These are phyloP conservation scores for Sisor rabdophorus DNA, from an alignment of 2,113 vertebrate genomes.

Conservation along the genomic window DNA sequence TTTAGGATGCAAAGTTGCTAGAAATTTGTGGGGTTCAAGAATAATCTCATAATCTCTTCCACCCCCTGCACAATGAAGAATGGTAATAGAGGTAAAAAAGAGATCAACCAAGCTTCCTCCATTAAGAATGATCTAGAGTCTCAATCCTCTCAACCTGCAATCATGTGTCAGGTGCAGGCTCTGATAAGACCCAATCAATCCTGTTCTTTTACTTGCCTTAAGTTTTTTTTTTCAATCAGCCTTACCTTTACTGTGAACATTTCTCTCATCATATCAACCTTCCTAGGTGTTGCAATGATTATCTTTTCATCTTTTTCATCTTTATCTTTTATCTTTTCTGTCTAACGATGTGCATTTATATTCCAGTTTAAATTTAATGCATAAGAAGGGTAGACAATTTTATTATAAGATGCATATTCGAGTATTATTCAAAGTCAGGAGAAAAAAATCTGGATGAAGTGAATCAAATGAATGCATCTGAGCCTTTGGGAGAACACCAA, in stretches of 20 bases:
- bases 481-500: constrained; percentile 25
- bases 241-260: constrained; percentile 19
- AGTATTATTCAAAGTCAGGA: background rate
- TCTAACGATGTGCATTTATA: constrained; percentile 19
- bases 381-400: background rate
- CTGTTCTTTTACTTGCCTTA: constrained; percentile 33
- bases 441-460: background rate
- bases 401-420: constrained; percentile 1
- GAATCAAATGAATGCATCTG: background rate
- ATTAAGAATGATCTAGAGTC: constrained; percentile 42
- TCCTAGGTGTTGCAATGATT: background rate
- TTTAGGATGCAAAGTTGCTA: background rate
- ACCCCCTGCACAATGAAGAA: background rate
- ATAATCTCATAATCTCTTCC: background rate
- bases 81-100: constrained; percentile 16
- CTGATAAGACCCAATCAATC: constrained; percentile 55
- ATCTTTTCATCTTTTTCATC: background rate
- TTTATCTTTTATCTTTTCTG: constrained; percentile 2
- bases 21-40: background rate
- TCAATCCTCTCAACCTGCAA: constrained; percentile 44
- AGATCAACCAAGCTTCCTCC: constrained; percentile 26
- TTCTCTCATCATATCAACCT: constrained; percentile 14
- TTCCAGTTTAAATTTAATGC: constrained; percentile 2
- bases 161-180: constrained; percentile 47
- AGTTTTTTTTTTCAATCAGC: constrained; percentile 31